Base-by-base conservation (phyloP, 1,140 invertebrate species). In the Magallana gigas region DNA sequence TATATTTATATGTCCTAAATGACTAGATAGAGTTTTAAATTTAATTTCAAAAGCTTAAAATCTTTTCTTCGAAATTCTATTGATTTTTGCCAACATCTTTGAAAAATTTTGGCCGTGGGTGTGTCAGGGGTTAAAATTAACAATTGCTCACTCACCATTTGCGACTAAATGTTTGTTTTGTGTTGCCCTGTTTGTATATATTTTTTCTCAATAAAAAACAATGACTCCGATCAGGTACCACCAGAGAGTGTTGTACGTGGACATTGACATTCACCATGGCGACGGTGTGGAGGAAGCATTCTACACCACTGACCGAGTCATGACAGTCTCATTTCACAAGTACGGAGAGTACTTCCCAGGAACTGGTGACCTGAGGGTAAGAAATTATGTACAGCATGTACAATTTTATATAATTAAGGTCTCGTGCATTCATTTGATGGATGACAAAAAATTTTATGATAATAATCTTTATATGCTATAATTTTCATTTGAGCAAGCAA, bases 201-300 rank as follows among this genome's bases (percentile, higher is more conserved):
- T 48, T 48, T 48, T 48, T 48, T 48, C 5, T 48, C 36, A 48
- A 4, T 4, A 4, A 48, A 48, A 48, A 48, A 48, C 2, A 48
- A 4, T 48, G 36, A 48, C 36, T 48, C 36, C 57, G 76, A 90
- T 83, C 89, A 99, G 98, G 94, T 98, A 98, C 93, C 97, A 99
- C 95, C 97, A 98, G 1, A 95, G 99, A 90, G 99, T 99, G 12
- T 95, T 99, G 14, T 99, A 99, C 92, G 99, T 99, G 87, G 99
- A 99, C 93, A 99, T 99, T 90, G 99, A 99, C 93, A 99, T 99
- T 9, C 99, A 99, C 95, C 99, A 99, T 95, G 99, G 99, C 0
- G 99, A 99, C 95, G 99, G 99, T 1, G 99, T 99, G 0, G 98
- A 99, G 87, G 99, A 99, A 95, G 99, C 99, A 0, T 99, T 99